Conservation (phyloP, 1,140 invertebrate genomes). For the Adoxophyes honmai region DNA sequence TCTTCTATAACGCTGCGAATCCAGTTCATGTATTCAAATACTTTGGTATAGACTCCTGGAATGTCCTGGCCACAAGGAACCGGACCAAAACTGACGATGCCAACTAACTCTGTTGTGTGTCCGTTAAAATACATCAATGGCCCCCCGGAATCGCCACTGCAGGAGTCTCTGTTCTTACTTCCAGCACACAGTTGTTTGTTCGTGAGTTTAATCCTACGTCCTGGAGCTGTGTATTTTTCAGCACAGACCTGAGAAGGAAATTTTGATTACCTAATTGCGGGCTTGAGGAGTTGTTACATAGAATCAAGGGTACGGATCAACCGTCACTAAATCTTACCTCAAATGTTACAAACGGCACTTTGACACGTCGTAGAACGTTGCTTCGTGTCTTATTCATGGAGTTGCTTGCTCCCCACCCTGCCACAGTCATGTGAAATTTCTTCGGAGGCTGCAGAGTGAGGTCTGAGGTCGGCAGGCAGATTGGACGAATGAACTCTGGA, state of each 20-base stretch:
- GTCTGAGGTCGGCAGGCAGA: conserved; percentile 45
- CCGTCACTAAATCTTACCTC: too few relatives aligned
- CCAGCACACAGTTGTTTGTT: not conserved
- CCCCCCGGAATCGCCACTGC: not conserved
- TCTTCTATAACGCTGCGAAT: not conserved
- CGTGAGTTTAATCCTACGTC: not conserved
- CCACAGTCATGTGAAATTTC: conserved; percentile 21
- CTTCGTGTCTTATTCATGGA: not conserved
- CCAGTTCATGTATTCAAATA: not conserved
- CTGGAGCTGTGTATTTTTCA: too few relatives aligned
- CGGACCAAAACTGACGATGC: conserved; percentile 4
- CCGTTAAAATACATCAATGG: not conserved
- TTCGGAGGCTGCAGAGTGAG: conserved; percentile 18
- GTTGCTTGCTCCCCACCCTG: conserved; percentile 47
- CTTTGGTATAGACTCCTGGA: not conserved
- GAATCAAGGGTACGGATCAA: too few relatives aligned
- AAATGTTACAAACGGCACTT: not conserved
- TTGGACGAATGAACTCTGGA: conserved; percentile 58
- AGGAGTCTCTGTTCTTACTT: conserved; percentile 4
- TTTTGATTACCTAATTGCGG: too few relatives aligned
- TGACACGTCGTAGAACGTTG: not conserved
- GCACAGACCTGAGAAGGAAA: too few relatives aligned
- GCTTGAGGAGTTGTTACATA: too few relatives aligned
- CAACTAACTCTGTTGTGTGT: not conserved
- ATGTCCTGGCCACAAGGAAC: not conserved